Percentiles rank a stretch among this genome's conserved stretches.
Conservation (phyloP, 1,140 invertebrate genomes). For the Babylonia areolata region DNA sequence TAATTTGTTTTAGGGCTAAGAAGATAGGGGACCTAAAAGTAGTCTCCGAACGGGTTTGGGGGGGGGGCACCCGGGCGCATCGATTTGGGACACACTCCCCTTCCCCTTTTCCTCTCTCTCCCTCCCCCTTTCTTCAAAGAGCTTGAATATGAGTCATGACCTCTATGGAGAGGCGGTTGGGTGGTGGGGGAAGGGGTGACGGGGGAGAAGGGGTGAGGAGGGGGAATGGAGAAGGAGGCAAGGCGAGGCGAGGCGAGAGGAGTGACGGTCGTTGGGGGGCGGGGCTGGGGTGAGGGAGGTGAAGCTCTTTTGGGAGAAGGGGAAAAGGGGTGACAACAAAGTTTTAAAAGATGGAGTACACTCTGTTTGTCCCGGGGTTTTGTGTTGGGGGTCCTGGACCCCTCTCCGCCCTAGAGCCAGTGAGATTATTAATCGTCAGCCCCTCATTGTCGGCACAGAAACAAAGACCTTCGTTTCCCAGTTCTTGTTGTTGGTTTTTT, state of each 20-base stretch:
- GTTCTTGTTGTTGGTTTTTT: too few species aligned
- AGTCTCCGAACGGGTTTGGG: background rate
- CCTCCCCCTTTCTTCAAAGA: background rate
- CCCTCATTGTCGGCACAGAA: too few species aligned
- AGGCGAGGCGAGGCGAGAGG: background rate
- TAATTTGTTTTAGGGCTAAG: conserved; percentile 11
- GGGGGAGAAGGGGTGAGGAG: background rate
- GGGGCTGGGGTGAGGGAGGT: background rate
- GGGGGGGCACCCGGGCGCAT: too few species aligned
- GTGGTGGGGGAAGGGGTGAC: too few species aligned
- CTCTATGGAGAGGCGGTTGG: background rate
- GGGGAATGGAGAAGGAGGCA: background rate
- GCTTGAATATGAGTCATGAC: background rate
- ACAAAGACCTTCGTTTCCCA: too few species aligned
- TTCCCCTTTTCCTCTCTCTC: background rate
- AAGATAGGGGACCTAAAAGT: background rate
- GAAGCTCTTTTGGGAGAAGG: too few species aligned
- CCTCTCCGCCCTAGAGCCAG: too few species aligned
- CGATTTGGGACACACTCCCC: background rate
- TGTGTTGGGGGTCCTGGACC: too few species aligned
- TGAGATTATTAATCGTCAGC: too few species aligned
- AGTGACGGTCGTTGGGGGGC: background rate
- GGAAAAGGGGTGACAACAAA: background rate
- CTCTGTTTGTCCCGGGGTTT: too few species aligned
- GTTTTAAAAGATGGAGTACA: too few species aligned